Percentiles rank a stretch among this genome's conserved stretches.
phyloP scores from a whole-genome alignment of 2,113 vertebrate genomes.

The Pseudonaja textilis region DNA sequence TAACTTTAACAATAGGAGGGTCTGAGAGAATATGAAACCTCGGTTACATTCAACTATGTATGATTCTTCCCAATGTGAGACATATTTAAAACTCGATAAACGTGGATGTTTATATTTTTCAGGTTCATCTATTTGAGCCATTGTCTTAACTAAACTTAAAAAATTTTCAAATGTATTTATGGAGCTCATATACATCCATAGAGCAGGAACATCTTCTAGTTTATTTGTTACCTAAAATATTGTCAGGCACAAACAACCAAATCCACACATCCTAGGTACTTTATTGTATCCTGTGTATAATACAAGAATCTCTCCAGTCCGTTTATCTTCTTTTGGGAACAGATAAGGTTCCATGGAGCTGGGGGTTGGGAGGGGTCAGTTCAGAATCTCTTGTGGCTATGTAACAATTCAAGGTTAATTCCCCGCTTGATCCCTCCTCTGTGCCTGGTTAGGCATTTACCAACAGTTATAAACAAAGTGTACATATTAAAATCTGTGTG shows the following conservation, averaged over 20 bases:
- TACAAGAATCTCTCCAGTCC: not conserved
- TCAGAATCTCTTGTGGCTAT: not conserved
- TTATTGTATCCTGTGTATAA: not conserved
- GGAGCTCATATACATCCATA: not conserved
- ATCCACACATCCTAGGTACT: not conserved
- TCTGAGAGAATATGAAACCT: not conserved
- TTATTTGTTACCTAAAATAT: not conserved
- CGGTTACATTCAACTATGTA: not conserved
- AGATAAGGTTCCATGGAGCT: not conserved
- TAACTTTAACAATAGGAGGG: not conserved
- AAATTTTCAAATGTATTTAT: not conserved
- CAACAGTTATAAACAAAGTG: not conserved
- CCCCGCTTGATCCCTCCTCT: not conserved
- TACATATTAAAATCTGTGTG: not conserved
- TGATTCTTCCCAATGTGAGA: not conserved
- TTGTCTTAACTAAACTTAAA: not conserved
- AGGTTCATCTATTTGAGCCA: not conserved
- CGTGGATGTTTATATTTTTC: not conserved
- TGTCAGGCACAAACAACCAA: not conserved
- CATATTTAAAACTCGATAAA: not conserved
- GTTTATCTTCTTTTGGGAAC: not conserved
- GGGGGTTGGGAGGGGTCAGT: not conserved
- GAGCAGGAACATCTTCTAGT: not conserved
- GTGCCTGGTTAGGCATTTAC: not conserved
- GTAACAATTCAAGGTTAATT: not conserved